Evolutionary conservation across 64 coral and sea anemone species (phyloP), one percentile per base, ranked within the genome.

Genomic region (Pocillopora verrucosa): DNA sequence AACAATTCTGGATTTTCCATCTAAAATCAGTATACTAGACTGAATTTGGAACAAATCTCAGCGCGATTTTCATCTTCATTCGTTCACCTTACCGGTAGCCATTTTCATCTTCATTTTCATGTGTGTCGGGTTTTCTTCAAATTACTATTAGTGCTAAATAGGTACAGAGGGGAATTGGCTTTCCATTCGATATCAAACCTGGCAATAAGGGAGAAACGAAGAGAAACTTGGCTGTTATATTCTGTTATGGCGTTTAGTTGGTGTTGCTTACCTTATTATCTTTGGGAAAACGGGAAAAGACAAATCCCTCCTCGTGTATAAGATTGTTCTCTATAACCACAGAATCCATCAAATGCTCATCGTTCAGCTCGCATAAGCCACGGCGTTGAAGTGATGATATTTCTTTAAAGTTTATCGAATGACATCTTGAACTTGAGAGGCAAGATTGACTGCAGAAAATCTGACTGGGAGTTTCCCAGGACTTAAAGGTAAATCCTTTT

Each of bases 391-490:
- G 37, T 17, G 13, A 12, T 16, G 17, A 11, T 4, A 30, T 68
- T 16, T 85, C 82, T 85, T 72, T 85, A 63, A 91, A 91, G 72
- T 91, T 91, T 13, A 80, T 85, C 10, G 89, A 81, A 15, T 61
- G 17, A 76, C 89, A 91, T 19, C 89, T 73, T n/a, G 80, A 4
- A 13, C 84, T 76, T 20, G 34, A 17, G 26, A 84, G 80, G 26
- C 89, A 91, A 38, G 36, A 35, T 56, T 83, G 89, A 75, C 68
- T 62, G 61, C 89, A 91, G 0, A 36, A 67, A 30, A 91, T 62
- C 17, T 84, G 89, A 61, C 68, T 84, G 14, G 56, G 56, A 60
- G 57, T 16, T 3, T 59, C 59, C 1, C 19, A 14, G 2, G 59
- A 85, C 20, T 85, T 84, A 58, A 85, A 72, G 5, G 82, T 56